Evolutionary conservation across 2,113 vertebrate species (phyloP).

Genomic region (Lepidothrix coronata): DNA sequence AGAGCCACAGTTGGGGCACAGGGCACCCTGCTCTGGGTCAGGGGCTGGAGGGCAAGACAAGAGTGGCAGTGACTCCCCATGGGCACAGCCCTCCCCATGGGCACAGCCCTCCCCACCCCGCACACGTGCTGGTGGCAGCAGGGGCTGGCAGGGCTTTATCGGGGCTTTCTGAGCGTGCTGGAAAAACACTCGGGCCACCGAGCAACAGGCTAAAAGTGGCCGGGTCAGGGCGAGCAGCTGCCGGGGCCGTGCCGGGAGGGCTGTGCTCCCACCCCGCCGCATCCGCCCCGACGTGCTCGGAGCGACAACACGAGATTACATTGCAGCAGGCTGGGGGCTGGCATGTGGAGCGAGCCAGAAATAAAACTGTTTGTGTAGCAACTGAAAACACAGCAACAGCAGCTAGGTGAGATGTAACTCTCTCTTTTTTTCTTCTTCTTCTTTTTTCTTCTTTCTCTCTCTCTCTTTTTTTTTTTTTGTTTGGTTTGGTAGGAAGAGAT

Average conservation of each 20-base stretch:
- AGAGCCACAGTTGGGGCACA: neutral
- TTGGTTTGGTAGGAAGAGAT: neutral
- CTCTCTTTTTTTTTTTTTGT: too few relatives aligned
- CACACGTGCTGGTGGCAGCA: neutral
- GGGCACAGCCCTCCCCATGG: neutral
- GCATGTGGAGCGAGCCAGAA: conserved; percentile 54
- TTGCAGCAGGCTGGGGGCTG: conserved; percentile 15
- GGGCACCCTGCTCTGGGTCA: neutral
- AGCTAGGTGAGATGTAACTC: neutral
- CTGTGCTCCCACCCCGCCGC: neutral
- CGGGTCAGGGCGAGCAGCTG: conserved; percentile 61
- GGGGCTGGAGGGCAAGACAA: accelerated
- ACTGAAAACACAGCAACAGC: conserved; percentile 69
- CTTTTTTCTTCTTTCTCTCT: too few relatives aligned
- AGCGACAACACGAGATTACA: neutral
- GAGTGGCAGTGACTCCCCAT: neutral
- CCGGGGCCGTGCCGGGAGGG: neutral
- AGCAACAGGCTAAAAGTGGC: neutral
- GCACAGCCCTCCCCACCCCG: neutral
- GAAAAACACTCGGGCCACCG: conserved; percentile 37
- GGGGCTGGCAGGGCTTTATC: neutral
- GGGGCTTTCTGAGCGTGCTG: neutral
- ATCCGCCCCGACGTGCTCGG: neutral
- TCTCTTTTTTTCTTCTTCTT: too few relatives aligned
- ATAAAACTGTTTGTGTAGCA: conserved; percentile 78